Evolutionary conservation across 2,797 vertebrate genomes (phyloP), one percentile per base, ranked within the genome.

Genomic region (Galagoides demidoff): DNA sequence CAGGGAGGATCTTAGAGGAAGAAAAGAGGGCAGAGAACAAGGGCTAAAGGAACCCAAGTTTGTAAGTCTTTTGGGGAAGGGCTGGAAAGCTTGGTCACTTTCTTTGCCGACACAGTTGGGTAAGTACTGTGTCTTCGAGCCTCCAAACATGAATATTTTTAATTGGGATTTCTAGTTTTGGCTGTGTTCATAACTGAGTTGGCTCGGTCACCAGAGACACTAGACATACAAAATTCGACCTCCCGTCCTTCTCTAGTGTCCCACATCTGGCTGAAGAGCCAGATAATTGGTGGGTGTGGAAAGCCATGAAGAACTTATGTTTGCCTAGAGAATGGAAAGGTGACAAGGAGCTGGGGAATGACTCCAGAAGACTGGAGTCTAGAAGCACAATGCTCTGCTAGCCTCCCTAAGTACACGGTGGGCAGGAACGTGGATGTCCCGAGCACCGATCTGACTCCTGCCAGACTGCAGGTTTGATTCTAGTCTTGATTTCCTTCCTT

Each of bases 401-500:
- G 52, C 64, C 37, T 88, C 45, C 77, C 34, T 85, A 64, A 23
- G 23, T 76, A n/a, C 37, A 68, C 71, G 43, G 29, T 34, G 74
- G 39, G 49, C 88, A 94, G 93, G 55, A 90, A 77, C 29, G 25
- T 79, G 59, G 70, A 79, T 11, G 12, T 70, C 43, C 85, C 85
- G 45, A 61, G 64, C 76, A 90, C 64, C 87, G 73, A 73, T 61
- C 39, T 78, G 57, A 84, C 79, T 84, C 57, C 45, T 49, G 49
- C 37, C 31, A 0, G 63, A 64, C 29, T 79, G 14, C 71, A n/a
- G 68, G 43, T 96, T 95, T 92, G 11, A 74, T 70, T 73, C 57
- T 85, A 90, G 57, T 94, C n/a, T 86, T 84, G 68, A 12, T 89
- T 85, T 73, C 27, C 64, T 96, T 88, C 76, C n/a, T 89, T 92